A percentile compares a stretch with the other conserved stretches of the same genome.
Conservation (phyloP, 2,113 vertebrate species). For the Phocoena phocoena region DNA sequence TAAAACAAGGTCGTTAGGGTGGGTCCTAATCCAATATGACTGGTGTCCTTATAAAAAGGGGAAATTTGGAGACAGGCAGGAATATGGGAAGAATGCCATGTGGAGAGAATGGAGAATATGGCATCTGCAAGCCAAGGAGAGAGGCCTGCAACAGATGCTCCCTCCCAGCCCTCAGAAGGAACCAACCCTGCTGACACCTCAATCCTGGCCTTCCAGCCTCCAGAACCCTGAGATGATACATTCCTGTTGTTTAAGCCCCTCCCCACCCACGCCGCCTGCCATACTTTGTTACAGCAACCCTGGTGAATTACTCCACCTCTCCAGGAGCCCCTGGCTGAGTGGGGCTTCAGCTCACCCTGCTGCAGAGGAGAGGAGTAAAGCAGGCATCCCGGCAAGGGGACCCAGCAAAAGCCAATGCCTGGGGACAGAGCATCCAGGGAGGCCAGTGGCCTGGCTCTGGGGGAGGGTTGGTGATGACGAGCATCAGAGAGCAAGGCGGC, state of each 20-base stretch:
- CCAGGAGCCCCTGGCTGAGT: neutral
- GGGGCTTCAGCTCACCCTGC: neutral
- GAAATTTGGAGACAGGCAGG: rapidly evolving
- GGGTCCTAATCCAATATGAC: neutral
- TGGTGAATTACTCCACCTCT: neutral
- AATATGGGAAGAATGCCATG: rapidly evolving
- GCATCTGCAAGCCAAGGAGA: no score
- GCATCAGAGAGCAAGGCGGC: neutral
- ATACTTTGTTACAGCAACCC: neutral
- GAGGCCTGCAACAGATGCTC: neutral
- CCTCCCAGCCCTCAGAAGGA: neutral
- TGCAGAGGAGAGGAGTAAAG: neutral
- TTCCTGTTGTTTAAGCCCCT: rapidly evolving
- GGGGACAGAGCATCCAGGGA: no score
- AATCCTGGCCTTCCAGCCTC: neutral
- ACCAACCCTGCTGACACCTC: neutral
- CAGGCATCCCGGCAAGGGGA: neutral
- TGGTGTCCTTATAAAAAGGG: neutral
- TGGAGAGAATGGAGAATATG: neutral
- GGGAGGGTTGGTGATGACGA: neutral
- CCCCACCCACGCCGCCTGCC: neutral
- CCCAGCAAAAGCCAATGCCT: no score
- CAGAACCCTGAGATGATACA: neutral
- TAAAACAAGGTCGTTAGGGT: neutral
- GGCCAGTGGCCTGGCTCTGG: neutral